Conservation (phyloP, 2,888 invertebrate species). For the Patella ulyssiponensis region DNA sequence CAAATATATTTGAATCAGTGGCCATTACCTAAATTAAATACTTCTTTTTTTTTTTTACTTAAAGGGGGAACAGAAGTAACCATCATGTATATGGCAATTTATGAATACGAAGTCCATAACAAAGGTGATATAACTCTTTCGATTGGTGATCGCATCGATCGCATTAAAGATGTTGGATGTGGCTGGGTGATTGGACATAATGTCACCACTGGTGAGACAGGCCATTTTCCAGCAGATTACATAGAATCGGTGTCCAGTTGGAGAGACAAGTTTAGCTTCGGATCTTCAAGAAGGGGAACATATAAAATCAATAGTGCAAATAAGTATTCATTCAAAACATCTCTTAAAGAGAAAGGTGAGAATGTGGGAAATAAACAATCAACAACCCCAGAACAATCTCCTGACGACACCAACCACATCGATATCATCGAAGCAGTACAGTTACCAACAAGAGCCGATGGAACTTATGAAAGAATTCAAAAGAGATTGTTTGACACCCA, state of each 20-base stretch:
- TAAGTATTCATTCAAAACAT: neutral
- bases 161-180: conserved; percentile 11
- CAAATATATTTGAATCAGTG: too few species aligned
- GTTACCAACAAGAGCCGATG: neutral
- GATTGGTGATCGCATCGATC: conserved; percentile 12
- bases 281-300: neutral
- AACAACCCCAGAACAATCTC: neutral
- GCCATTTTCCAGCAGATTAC: conserved; percentile 18
- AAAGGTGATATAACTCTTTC: conserved; percentile 7
- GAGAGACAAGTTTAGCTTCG: neutral
- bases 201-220: conserved; percentile 16
- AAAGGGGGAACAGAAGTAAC: too few species aligned
- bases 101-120: neutral
- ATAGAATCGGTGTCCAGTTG: neutral
- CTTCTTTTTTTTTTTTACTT: too few species aligned
- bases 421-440: neutral
- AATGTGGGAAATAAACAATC: neutral
- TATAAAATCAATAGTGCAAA: neutral
- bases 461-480: neutral
- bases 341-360: neutral
- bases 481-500: neutral
- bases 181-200: conserved; percentile 21
- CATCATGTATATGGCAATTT: neutral
- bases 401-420: too few species aligned
- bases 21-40: too few species aligned